Conservation (phyloP, 2,113 vertebrate species). For the Cinclus mexicanus region DNA sequence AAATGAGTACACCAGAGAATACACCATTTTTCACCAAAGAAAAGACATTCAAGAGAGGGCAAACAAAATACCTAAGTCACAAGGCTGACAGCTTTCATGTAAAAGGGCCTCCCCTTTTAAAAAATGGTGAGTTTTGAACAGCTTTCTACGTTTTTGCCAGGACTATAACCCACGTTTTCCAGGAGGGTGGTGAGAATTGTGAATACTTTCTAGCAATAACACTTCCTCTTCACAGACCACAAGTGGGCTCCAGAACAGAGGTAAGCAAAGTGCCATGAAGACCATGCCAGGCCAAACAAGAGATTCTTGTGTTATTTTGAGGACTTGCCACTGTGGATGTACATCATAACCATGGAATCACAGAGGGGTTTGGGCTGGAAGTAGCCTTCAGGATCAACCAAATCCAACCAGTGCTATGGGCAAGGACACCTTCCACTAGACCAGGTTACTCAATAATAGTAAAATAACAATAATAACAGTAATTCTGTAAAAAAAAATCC, state of each 20-base stretch:
- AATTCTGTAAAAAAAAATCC: neutral
- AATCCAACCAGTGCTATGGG: neutral
- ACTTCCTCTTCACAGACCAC: neutral
- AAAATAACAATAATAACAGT: neutral
- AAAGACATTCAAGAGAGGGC: neutral
- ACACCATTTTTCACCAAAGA: neutral
- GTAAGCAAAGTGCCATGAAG: neutral
- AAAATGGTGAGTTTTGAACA: neutral
- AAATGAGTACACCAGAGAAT: neutral
- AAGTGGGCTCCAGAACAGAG: neutral
- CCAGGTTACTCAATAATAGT: neutral
- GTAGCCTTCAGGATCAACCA: neutral
- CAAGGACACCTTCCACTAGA: neutral
- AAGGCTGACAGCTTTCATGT: neutral
- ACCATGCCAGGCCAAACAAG: fast-evolving
- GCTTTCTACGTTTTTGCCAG: neutral
- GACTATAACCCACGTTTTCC: neutral
- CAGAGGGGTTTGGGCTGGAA: neutral
- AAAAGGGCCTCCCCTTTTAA: neutral
- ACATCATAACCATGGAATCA: neutral
- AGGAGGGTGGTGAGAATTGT: neutral
- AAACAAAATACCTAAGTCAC: neutral
- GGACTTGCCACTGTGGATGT: neutral
- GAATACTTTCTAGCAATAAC: neutral
- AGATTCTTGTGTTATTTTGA: neutral